Conservation (phyloP, 2,113 vertebrate species). For the Macrotis lagotis region DNA sequence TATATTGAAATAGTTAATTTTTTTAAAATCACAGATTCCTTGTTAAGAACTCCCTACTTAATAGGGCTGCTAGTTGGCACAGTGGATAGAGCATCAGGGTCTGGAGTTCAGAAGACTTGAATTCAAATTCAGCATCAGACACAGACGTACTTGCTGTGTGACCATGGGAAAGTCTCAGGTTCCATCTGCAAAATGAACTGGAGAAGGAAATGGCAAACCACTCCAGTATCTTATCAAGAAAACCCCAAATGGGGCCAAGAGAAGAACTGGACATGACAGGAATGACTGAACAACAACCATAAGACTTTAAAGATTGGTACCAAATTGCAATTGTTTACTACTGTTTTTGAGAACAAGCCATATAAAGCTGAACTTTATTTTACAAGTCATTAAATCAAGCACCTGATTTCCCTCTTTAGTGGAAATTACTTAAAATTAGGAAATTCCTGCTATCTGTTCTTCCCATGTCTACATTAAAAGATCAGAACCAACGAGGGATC, state of each 20-base stretch:
- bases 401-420: conserved; percentile 35
- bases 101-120: not conserved
- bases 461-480: conserved; percentile 36
- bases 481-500: not conserved
- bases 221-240: not conserved
- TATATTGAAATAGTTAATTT: not conserved
- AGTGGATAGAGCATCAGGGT: not conserved
- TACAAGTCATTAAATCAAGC: conserved; percentile 30
- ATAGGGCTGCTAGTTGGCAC: not conserved
- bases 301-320: not conserved
- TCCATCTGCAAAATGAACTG: not conserved
- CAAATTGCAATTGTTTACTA: not conserved
- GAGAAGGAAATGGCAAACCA: not conserved
- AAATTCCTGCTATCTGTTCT: conserved; percentile 37
- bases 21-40: not conserved
- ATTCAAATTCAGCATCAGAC: not conserved
- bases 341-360: not conserved
- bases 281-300: not conserved
- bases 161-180: not conserved
- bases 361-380: not conserved
- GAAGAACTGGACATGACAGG: not conserved
- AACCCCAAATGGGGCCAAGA: not conserved
- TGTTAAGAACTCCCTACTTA: not conserved
- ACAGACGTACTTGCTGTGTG: too few relatives aligned
- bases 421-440: conserved; percentile 53